A percentile compares a stretch with the other conserved stretches of the same genome.
These are phyloP conservation scores for Drosophila neotestacea DNA, from an alignment of 2,888 invertebrate genomes.

Conservation along the genomic window DNA sequence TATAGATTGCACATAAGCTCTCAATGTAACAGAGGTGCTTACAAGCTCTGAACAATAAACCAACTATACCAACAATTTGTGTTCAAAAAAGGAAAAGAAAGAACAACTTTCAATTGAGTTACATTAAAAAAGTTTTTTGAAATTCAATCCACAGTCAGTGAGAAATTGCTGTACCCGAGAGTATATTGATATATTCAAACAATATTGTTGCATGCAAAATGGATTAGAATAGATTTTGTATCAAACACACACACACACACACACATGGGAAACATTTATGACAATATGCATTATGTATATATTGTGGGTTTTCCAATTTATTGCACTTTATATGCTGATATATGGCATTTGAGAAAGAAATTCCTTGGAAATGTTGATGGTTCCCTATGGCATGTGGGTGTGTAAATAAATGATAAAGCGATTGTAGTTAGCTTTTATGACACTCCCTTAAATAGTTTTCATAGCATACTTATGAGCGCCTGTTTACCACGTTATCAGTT, in stretches of 20 bases:
- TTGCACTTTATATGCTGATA: conserved; percentile 1
- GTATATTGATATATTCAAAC: conserved; percentile 26
- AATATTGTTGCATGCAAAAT: conserved; percentile 46
- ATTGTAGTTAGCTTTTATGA: conserved; percentile 10
- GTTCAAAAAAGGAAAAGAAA: conserved; percentile 7
- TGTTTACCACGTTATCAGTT: conserved; percentile 4
- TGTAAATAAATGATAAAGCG: conserved; percentile 14
- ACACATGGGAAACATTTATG: conserved; percentile 2
- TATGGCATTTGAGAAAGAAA: conserved; percentile 13
- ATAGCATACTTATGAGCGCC: conserved; percentile 10
- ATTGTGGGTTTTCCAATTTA: conserved; percentile 3
- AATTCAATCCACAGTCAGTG: conserved; percentile 26
- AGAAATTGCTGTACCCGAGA: conserved; percentile 9
- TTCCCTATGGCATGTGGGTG: neutral
- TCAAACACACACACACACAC: neutral
- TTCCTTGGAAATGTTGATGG: conserved; percentile 2
- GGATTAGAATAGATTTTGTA: conserved; percentile 44
- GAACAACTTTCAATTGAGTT: conserved; percentile 26
- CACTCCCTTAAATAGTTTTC: conserved; percentile 8
- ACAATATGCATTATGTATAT: conserved; percentile 15
- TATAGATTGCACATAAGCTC: conserved; percentile 24
- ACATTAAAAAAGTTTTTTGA: conserved; percentile 36
- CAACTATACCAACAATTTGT: conserved; percentile 18
- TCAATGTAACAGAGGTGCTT: conserved; percentile 23
- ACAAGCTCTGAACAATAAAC: conserved; percentile 27